These are phyloP conservation scores for Dromas ardeola DNA, from an alignment of 2,113 vertebrate genomes.

Conservation along the genomic window DNA sequence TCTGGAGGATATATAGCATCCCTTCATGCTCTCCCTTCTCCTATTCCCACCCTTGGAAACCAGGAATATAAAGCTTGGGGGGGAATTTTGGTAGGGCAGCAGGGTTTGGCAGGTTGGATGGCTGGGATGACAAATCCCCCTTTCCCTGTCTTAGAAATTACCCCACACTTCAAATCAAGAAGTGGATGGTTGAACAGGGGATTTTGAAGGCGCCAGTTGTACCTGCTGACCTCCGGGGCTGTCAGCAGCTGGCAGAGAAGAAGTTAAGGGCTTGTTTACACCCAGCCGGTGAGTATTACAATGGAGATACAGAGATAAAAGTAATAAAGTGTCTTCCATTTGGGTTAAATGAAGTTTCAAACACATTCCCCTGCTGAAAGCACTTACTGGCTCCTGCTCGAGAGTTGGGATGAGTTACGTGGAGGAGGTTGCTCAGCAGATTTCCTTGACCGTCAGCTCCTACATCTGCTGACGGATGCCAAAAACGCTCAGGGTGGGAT, in stretches of 20 bases:
- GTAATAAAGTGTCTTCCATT: not conserved
- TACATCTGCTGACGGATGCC: not conserved
- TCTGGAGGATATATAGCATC: not conserved
- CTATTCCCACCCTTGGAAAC: accelerated
- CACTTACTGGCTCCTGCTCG: not conserved
- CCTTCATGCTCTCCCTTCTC: not conserved
- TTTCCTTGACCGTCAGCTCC: not conserved
- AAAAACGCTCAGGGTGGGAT: not conserved
- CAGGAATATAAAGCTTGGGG: not conserved
- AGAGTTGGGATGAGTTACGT: not conserved
- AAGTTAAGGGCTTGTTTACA: not conserved
- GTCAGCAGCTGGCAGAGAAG: not conserved
- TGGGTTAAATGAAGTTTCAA: not conserved
- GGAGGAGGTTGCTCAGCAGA: not conserved
- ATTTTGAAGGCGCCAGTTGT: not conserved
- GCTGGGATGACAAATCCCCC: not conserved
- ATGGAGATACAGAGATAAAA: not conserved
- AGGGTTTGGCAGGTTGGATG: not conserved
- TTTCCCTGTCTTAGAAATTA: not conserved
- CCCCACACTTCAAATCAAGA: not conserved
- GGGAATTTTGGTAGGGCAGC: no score
- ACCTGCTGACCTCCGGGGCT: not conserved
- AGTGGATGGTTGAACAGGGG: not conserved
- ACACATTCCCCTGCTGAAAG: not conserved
- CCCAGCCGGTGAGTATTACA: not conserved